A percentile compares a stretch with the other conserved stretches of the same genome.
These are phyloP conservation scores for Sphaerophoria rueppellii DNA, from an alignment of 2,888 invertebrate species.

Conservation along the genomic window DNA sequence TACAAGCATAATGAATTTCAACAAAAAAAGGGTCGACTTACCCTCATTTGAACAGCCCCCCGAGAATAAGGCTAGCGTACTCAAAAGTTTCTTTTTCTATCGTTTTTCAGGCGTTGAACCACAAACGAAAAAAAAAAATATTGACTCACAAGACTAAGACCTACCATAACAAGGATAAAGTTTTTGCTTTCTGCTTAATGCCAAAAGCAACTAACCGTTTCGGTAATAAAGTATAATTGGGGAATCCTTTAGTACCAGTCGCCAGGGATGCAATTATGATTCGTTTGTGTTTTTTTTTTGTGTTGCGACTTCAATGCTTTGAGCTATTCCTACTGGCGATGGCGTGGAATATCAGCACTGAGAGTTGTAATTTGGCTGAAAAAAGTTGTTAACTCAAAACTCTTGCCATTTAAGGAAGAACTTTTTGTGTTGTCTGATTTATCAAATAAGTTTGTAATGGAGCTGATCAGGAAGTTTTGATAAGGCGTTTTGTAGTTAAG, in stretches of 20 bases:
- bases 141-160: conserved; percentile 60
- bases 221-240: conserved; percentile 70
- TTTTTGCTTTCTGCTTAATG: conserved; percentile 30
- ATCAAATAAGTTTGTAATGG: conserved; percentile 19
- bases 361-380: conserved; percentile 41
- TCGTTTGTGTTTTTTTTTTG: conserved; percentile 20
- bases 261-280: conserved; percentile 75
- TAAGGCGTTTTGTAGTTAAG: conserved; percentile 30
- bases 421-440: conserved; percentile 9
- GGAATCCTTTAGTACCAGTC: conserved; percentile 74
- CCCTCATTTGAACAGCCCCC: conserved; percentile 3
- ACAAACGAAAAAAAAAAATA: conserved; percentile 14
- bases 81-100: neutral
- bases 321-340: neutral
- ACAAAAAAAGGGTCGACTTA: neutral
- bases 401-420: conserved; percentile 41
- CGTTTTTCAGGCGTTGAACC: conserved; percentile 25
- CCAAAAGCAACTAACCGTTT: conserved; percentile 58
- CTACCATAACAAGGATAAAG: conserved; percentile 76
- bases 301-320: conserved; percentile 12
- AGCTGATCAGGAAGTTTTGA: conserved; percentile 38
- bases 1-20: conserved; percentile 47
- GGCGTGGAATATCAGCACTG: conserved; percentile 10
- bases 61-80: neutral
- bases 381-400: conserved; percentile 57